Evolutionary conservation across 2,113 vertebrate genomes (phyloP), one percentile per base, ranked within the genome.

Genomic region (Dasyprocta punctata): DNA sequence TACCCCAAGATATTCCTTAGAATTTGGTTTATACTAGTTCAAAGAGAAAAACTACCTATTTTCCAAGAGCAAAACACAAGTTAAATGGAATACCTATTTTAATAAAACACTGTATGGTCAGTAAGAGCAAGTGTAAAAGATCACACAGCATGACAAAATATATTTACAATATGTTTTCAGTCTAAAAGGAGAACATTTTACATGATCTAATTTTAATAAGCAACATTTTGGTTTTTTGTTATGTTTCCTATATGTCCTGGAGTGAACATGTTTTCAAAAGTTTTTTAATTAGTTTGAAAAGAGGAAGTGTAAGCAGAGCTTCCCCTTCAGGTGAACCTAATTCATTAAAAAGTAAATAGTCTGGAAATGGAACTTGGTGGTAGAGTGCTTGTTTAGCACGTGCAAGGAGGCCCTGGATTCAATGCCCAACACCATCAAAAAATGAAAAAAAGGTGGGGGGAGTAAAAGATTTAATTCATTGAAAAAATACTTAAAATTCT

Each of bases 241-340:
- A 49, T 73, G 24, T 83, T 84, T 94, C 81, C 81, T 94, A 3
- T 56, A 36, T 44, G 63, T 54, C 91, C 60, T 44, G 65, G 86
- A 95, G 83, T 81, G 30, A 88, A 90, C 44, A 83, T 14, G 9
- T 60, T 95, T 86, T 75, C 61, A 90, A 92, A 96, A 89, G n/a
- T 22, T 93, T 85, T 69, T 73, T 89, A 89, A 17, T 26, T 65
- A 82, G 28, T 36, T 8, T 77, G 44, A 63, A 91, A 96, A 83
- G 44, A 69, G 33, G 44, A 89, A 91, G 38, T 38, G 17, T 0
- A 78, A 47, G 26, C 58, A 86, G 20, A 94, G 56, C 36, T 36
- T n/a, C 30, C 38, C 58, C 67, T 52, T 75, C 24, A 54, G 54
- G 41, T 92, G 65, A 82, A 81, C 13, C 10, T 61, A 89, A 88